Evolutionary conservation across 1,140 invertebrate species (phyloP), one percentile per base, ranked within the genome.

Genomic region (Lordiphosa stackelbergi): DNA sequence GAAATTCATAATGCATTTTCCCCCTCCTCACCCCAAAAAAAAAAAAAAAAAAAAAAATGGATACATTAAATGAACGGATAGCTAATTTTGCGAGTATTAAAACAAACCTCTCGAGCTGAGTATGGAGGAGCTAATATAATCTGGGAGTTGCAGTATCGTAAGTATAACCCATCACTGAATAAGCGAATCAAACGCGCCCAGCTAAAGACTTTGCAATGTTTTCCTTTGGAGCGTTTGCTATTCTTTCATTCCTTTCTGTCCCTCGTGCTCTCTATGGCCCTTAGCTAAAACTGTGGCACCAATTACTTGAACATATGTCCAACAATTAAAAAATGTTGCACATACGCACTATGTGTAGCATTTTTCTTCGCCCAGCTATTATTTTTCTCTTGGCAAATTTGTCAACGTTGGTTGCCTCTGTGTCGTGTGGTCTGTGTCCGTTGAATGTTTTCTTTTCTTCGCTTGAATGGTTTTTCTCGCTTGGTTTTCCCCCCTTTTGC

Each of bases 311-410:
- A 65, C 75, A 71, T 81, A 79, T 79, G 75, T 72, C 57, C 22
- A 55, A 53, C 75, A 79, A 79, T 79, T 79, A 81, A 71, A 73
- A 70, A 79, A 65, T 48, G 63, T 79, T 79, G 59, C 75, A 60
- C 75, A 79, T 79, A 79, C 74, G 74, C 70, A 73, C 60, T 54
- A 60, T 78, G 69, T 40, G 65, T 37, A 61, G 49, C 54, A 63
- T 51, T 52, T 28, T 51, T 56, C 12, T 28, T 22, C 38, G 8
- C 34, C 19, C 31, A 11, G 24, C 43, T 46, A 46, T 28, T 31
- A 48, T 69, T 48, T 71, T 46, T 72, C 52, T 72, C 49, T 35
- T 41, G 36, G 31, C 35, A 51, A 16, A 57, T 68, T 51, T 58
- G 35, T 66, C 48, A 41, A 41, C 31, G 52, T 43, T 53, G 28